phyloP scores from a whole-genome alignment of 2,113 vertebrate genomes.

The Xenopus laevis region DNA sequence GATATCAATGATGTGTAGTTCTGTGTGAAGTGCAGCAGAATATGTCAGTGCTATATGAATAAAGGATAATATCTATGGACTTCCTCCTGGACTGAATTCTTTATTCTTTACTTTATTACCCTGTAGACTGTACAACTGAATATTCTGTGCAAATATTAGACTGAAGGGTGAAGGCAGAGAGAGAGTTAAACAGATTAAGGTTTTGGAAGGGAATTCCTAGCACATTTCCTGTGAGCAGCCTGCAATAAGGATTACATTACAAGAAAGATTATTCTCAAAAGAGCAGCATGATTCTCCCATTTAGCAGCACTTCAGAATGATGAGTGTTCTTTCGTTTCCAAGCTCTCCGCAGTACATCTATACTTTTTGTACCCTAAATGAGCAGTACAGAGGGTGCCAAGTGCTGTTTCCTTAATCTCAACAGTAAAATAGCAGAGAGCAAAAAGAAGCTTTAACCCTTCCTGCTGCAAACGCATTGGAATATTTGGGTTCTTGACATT shows the following conservation, averaged over 20 bases:
- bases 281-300: slow-evolving; percentile 2
- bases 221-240: slow-evolving; percentile 9
- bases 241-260: slow-evolving; percentile 22
- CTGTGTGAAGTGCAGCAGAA: too few relatives aligned
- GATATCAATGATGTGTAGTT: too few relatives aligned
- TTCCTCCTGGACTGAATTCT: too few relatives aligned
- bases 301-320: slow-evolving; percentile 6
- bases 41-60: too few relatives aligned
- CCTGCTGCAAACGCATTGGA: too few relatives aligned
- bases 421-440: neutral
- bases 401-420: neutral
- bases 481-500: too few relatives aligned
- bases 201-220: slow-evolving; percentile 9
- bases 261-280: slow-evolving; percentile 24
- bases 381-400: neutral
- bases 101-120: too few relatives aligned
- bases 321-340: slow-evolving; percentile 14
- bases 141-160: too few relatives aligned
- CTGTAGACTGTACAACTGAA: too few relatives aligned
- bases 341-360: slow-evolving; percentile 2
- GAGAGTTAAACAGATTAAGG: neutral
- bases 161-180: neutral
- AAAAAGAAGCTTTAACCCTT: too few relatives aligned
- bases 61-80: too few relatives aligned
- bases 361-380: neutral